phyloP scores from a whole-genome alignment of 2,888 invertebrate genomes.

The Listrodromus nycthemerus region DNA sequence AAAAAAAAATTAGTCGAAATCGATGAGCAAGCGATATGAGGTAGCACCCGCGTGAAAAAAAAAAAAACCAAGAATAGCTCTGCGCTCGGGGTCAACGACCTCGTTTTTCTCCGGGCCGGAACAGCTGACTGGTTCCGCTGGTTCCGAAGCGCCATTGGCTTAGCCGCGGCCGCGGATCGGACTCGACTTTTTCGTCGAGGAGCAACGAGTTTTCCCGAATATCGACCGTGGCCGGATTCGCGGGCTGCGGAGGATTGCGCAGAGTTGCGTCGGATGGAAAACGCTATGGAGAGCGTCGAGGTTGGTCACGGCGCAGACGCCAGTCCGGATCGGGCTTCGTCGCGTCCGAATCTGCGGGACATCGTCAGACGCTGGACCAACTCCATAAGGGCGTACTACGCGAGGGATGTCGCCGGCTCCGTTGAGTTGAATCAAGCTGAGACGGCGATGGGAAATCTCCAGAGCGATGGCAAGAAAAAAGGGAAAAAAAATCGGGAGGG shows the following conservation, averaged over 20 bases:
- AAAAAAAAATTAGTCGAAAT: no score
- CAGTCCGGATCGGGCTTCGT: slow-evolving; percentile 63
- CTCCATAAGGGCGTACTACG: slow-evolving; percentile 71
- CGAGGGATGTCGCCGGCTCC: slow-evolving; percentile 57
- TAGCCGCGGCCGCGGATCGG: background rate
- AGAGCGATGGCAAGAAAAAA: slow-evolving; percentile 80
- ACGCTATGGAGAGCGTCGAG: slow-evolving; percentile 61
- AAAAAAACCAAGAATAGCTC: no score
- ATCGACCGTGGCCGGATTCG: slow-evolving; percentile 22
- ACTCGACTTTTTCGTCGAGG: background rate
- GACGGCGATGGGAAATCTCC: slow-evolving; percentile 82
- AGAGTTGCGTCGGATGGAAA: slow-evolving; percentile 25
- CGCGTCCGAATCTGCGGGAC: slow-evolving; percentile 74
- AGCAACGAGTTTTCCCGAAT: background rate
- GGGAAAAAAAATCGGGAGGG: slow-evolving; percentile 72
- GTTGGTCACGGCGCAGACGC: slow-evolving; percentile 75
- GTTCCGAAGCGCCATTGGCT: background rate
- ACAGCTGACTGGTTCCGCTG: slow-evolving; percentile 57
- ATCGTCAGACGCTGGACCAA: slow-evolving; percentile 75
- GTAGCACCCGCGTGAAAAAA: no score
- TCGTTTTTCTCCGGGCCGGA: slow-evolving; percentile 3
- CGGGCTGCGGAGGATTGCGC: slow-evolving; percentile 39
- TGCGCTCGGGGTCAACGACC: slow-evolving; percentile 31
- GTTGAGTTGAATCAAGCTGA: slow-evolving; percentile 16
- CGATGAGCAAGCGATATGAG: slow-evolving; percentile 28